Conservation (phyloP, 2,888 invertebrate species). For the Sisyra nigra region DNA sequence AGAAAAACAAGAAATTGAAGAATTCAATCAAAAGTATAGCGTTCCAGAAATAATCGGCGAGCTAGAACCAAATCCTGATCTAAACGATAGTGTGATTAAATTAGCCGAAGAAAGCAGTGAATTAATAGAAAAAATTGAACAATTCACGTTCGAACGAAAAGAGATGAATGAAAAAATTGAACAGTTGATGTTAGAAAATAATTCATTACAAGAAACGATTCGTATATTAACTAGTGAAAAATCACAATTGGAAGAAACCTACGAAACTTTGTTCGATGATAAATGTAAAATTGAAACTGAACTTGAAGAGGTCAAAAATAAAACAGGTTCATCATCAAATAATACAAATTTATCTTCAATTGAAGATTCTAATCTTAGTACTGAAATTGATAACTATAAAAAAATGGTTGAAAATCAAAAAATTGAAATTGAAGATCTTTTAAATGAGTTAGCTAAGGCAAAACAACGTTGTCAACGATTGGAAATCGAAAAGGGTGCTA, state of each 20-base stretch:
- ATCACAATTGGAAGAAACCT: conserved; percentile 25
- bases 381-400: conserved; percentile 23
- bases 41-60: conserved; percentile 16
- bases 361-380: too few relatives aligned
- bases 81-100: conserved; percentile 38
- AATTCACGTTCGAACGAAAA: conserved; percentile 49
- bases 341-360: background rate
- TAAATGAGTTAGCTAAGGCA: conserved; percentile 20
- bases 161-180: conserved; percentile 55
- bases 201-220: conserved; percentile 32
- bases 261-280: conserved; percentile 28
- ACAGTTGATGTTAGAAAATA: conserved; percentile 41
- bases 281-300: conserved; percentile 31
- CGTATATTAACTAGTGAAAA: conserved; percentile 30
- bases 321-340: conserved; percentile 15
- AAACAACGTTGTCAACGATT: conserved; percentile 11
- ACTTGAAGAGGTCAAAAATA: conserved; percentile 26
- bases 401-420: conserved; percentile 26
- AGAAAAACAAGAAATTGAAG: conserved; percentile 51
- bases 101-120: conserved; percentile 47
- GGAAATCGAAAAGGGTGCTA: conserved; percentile 17
- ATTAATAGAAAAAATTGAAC: conserved; percentile 46
- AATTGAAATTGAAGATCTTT: conserved; percentile 23
- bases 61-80: conserved; percentile 24
- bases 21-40: conserved; percentile 36